phyloP scores from a whole-genome alignment of 1,140 invertebrate species.

The Hylaeus anthracinus region DNA sequence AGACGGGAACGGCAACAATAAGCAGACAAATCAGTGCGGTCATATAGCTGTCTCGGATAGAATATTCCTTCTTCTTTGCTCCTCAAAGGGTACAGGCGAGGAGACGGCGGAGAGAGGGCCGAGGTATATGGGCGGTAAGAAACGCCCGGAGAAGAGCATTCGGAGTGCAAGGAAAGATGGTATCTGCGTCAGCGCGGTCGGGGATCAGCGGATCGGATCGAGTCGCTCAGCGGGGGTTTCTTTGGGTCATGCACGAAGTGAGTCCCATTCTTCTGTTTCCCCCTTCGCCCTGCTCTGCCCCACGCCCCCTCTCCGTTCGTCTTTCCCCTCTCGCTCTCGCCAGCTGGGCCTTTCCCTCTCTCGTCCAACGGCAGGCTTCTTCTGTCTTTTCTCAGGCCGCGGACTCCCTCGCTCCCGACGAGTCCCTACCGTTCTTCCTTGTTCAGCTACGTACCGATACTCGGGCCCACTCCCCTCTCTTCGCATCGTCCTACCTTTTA shows the following conservation, averaged over 20 bases:
- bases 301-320: conserved; percentile 36
- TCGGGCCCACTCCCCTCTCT: not conserved
- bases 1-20: conserved; percentile 62
- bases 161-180: conserved; percentile 74
- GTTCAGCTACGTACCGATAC: conserved; percentile 3
- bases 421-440: conserved; percentile 13
- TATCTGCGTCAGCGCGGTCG: conserved; percentile 76
- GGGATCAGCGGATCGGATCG: conserved; percentile 76
- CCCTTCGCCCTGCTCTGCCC: conserved; percentile 37
- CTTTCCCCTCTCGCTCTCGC: not conserved
- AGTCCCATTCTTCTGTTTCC: conserved; percentile 72
- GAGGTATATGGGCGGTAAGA: conserved; percentile 67
- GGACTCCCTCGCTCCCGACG: conserved; percentile 13
- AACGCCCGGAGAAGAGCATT: conserved; percentile 64
- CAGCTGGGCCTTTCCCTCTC: not conserved
- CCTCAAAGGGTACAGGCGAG: not conserved
- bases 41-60: conserved; percentile 65
- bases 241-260: conserved; percentile 76
- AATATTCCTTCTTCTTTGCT: conserved; percentile 47
- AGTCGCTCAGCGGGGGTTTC: conserved; percentile 76
- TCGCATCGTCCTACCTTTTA: conserved; percentile 49
- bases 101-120: conserved; percentile 14
- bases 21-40: conserved; percentile 68
- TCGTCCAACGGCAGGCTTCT: conserved; percentile 21
- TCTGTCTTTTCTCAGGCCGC: conserved; percentile 42